Percentiles rank a stretch among this genome's conserved stretches.
Evolutionary conservation across 2,888 invertebrate species (phyloP).

Genomic region (Gymnoscelis rufifasciata): DNA sequence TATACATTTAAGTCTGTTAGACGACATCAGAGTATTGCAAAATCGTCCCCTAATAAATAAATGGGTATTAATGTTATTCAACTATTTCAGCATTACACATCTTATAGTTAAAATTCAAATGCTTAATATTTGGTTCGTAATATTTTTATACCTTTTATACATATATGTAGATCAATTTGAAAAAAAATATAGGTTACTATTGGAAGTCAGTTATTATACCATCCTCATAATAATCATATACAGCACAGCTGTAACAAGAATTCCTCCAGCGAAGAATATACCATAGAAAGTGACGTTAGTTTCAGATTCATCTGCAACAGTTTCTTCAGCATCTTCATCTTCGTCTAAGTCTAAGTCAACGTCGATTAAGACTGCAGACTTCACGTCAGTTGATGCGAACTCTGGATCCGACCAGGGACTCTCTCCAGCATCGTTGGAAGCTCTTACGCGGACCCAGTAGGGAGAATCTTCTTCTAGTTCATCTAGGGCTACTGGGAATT

Average conservation of each 20-base stretch:
- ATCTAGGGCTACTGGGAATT: slow-evolving; percentile 29
- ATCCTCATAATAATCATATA: slow-evolving; percentile 51
- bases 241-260: slow-evolving; percentile 44
- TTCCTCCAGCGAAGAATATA: slow-evolving; percentile 54
- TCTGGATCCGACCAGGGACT: slow-evolving; percentile 50
- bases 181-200: no score
- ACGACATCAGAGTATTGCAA: no score
- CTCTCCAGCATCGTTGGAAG: slow-evolving; percentile 46
- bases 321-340: slow-evolving; percentile 21
- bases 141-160: no score
- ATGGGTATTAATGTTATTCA: no score
- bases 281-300: slow-evolving; percentile 46
- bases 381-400: slow-evolving; percentile 30
- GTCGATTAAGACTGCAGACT: slow-evolving; percentile 8
- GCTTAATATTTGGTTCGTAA: no score
- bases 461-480: slow-evolving; percentile 44
- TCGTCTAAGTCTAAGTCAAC: slow-evolving; percentile 7
- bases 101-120: no score
- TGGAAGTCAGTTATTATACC: no score
- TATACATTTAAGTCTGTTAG: no score
- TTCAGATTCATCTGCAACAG: slow-evolving; percentile 7
- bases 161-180: no score
- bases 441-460: slow-evolving; percentile 53
- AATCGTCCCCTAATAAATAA: no score
- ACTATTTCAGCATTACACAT: no score